These are phyloP conservation scores for Apeira syringaria DNA, from an alignment of 2,888 invertebrate species.

Conservation along the genomic window DNA sequence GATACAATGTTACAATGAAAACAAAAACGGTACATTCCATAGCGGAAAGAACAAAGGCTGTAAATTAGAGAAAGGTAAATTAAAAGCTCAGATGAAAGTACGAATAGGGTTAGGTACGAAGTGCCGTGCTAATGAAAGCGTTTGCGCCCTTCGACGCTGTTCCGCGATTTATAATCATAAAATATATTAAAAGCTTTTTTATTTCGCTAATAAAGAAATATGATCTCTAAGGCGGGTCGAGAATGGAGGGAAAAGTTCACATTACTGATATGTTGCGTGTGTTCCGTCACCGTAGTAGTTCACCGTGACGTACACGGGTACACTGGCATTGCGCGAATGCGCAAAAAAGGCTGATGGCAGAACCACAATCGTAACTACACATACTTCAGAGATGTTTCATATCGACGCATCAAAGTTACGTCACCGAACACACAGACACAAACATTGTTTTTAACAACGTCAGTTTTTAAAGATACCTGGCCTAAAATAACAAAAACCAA, in stretches of 20 bases:
- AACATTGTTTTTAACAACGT: too few species aligned
- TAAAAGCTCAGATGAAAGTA: slow-evolving; percentile 33
- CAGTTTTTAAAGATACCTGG: too few species aligned
- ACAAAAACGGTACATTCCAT: slow-evolving; percentile 27
- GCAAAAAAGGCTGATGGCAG: too few species aligned
- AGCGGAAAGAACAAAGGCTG: slow-evolving; percentile 29
- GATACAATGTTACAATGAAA: slow-evolving; percentile 26
- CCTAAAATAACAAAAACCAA: too few species aligned
- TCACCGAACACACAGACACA: too few species aligned
- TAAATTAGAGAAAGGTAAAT: slow-evolving; percentile 37
- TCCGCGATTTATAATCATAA: slow-evolving; percentile 32
- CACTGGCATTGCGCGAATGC: too few species aligned
- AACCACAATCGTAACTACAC: too few species aligned
- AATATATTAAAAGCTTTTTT: slow-evolving; percentile 33
- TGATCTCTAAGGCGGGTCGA: slow-evolving; percentile 25
- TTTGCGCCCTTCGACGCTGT: slow-evolving; percentile 30
- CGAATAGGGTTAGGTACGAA: slow-evolving; percentile 35
- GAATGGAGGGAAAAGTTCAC: slow-evolving; percentile 16
- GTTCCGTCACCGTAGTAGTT: background rate
- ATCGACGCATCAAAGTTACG: too few species aligned
- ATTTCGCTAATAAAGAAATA: slow-evolving; percentile 29
- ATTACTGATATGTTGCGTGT: slow-evolving; percentile 1
- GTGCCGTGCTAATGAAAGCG: slow-evolving; percentile 35
- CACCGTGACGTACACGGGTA: too few species aligned
- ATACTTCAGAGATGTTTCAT: too few species aligned